Evolutionary conservation across 2,113 vertebrate species (phyloP).

Genomic region (Embiotoca jacksoni): DNA sequence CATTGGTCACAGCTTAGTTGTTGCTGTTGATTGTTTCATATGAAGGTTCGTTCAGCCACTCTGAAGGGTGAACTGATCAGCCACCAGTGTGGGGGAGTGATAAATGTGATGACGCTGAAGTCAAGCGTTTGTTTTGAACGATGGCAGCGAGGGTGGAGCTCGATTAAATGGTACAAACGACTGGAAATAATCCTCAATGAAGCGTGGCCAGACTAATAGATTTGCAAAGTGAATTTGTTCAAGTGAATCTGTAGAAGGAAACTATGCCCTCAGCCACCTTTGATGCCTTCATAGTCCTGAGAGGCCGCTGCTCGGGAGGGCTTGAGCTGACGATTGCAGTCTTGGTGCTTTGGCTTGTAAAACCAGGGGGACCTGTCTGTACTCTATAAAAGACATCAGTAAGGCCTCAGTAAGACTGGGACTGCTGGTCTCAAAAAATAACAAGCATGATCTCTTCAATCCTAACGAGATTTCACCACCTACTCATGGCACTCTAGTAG

Average conservation of each 20-base stretch:
- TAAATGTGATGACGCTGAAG: too few relatives aligned
- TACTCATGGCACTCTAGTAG: conserved; percentile 29
- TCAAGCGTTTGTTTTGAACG: too few relatives aligned
- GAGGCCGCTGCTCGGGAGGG: conserved; percentile 36
- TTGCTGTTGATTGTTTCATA: too few relatives aligned
- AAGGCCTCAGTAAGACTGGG: conserved; percentile 55
- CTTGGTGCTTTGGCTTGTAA: conserved; percentile 63
- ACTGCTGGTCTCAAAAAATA: conserved; percentile 62
- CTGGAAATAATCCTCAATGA: too few relatives aligned
- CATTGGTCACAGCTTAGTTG: too few relatives aligned
- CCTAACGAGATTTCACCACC: conserved; percentile 65
- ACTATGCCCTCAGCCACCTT: conserved; percentile 9
- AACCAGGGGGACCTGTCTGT: conserved; percentile 70
- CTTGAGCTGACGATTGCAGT: conserved; percentile 52
- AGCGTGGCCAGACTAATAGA: too few relatives aligned
- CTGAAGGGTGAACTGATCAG: too few relatives aligned
- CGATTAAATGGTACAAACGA: too few relatives aligned
- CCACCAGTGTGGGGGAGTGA: too few relatives aligned
- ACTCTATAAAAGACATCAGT: conserved; percentile 71
- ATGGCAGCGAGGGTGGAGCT: too few relatives aligned
- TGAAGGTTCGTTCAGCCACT: too few relatives aligned
- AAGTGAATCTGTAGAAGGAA: conserved; percentile 20
- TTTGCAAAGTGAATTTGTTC: conserved; percentile 2
- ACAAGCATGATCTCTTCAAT: conserved; percentile 66
- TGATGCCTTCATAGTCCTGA: conserved; percentile 32